Evolutionary conservation across 1,140 invertebrate genomes (phyloP).

Genomic region (Drosophila quadrilineata): DNA sequence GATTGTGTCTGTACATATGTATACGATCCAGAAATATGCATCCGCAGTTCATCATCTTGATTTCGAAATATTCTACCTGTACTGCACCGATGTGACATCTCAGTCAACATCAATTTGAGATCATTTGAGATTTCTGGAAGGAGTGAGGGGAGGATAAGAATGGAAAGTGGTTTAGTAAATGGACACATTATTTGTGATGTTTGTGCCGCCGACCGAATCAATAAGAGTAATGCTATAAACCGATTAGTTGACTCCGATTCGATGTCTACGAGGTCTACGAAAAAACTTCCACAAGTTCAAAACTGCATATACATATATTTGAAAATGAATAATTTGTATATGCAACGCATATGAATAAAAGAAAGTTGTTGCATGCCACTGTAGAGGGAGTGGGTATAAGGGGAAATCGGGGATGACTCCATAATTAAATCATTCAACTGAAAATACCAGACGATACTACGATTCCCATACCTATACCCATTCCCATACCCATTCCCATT

Average conservation of each 20-base stretch:
- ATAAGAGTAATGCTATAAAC: slow-evolving; percentile 40
- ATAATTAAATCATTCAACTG: slow-evolving; percentile 73
- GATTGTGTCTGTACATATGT: too few species aligned
- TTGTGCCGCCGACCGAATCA: slow-evolving; percentile 36
- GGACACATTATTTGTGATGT: slow-evolving; percentile 26
- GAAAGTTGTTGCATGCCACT: slow-evolving; percentile 56
- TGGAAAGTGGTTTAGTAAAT: slow-evolving; percentile 31
- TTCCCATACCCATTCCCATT: neutral
- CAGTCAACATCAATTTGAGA: too few species aligned
- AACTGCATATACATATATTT: slow-evolving; percentile 13
- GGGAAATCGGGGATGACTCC: too few species aligned
- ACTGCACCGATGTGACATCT: too few species aligned
- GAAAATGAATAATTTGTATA: slow-evolving; percentile 67
- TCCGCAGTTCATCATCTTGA: too few species aligned
- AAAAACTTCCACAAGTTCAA: neutral
- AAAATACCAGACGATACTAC: slow-evolving; percentile 60
- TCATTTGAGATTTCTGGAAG: too few species aligned
- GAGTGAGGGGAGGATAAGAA: too few species aligned
- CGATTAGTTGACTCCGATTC: slow-evolving; percentile 36
- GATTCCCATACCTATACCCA: neutral
- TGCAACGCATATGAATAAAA: too few species aligned
- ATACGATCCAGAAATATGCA: too few species aligned
- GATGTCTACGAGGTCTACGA: too few species aligned
- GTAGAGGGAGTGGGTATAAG: too few species aligned
- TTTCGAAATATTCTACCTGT: too few species aligned